Base-by-base conservation (phyloP, 2,113 vertebrate species). In the Agapornis roseicollis region DNA sequence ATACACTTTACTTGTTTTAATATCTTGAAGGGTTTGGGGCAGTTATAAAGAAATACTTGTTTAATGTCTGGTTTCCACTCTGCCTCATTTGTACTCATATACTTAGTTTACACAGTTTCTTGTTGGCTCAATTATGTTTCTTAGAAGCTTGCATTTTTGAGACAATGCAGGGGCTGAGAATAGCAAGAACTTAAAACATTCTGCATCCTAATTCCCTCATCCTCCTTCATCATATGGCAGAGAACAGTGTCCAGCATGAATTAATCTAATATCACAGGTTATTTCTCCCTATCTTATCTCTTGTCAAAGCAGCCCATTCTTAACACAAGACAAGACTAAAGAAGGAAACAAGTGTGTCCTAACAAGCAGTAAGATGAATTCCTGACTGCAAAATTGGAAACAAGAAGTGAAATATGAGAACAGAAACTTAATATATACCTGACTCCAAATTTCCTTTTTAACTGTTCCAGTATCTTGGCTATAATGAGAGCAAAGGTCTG, bases 21-120 rank as follows among this genome's bases (percentile, higher is more conserved):
- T 94, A 97, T 97, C 93, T 97, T 95, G 96, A 98, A 97, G 80
- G 73, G 69, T 83, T 97, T 97, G 95, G 29, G 83, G 91, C 79
- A 94, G 78, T 96, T 71, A 42, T 58, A 68, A 41, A 72, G 53
- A 17, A 37, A 13, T 46, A 22, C 78, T 94, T 95, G 74, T 95
- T 96, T 97, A 91, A 92, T 95, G 79, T 88, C 33, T 93, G 46
- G 85, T 94, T 93, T 94, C 33, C 80, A 96, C 41, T 97, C 74
- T 92, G 89, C 74, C 86, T 93, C 80, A 41, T 97, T 98, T 97
- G 83, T 25, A 17, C 93, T 97, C 85, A 73, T 92, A 80, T 81
- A 90, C 28, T 94, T 90, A 89, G 41, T 71, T 92, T 90, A 82
- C 27, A 35, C 11, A 31, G 55, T 65, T 91, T 29, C 13, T 88